phyloP scores from a whole-genome alignment of 2,888 invertebrate genomes.

The Lepidochrysops patricia region DNA sequence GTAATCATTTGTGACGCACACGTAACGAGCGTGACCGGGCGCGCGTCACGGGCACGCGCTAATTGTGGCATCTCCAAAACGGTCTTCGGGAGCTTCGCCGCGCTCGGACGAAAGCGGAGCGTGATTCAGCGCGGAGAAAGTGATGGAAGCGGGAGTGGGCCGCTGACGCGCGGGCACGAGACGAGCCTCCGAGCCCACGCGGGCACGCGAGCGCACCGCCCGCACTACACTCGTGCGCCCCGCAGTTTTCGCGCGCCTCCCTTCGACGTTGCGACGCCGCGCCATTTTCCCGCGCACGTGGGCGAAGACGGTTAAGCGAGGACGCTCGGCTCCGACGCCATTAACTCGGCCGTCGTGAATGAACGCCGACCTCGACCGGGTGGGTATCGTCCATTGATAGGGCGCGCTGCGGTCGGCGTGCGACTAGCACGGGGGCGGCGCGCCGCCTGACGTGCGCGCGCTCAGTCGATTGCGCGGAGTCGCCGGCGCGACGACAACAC shows the following conservation, averaged over 20 bases:
- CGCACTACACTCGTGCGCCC: conserved; percentile 59
- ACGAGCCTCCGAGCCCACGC: conserved; percentile 55
- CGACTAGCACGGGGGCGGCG: conserved; percentile 51
- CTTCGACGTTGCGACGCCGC: conserved; percentile 65
- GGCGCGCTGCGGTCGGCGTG: conserved; percentile 60
- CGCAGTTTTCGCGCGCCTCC: conserved; percentile 70
- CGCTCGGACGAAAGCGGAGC: conserved; percentile 48
- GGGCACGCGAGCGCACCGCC: conserved; percentile 43
- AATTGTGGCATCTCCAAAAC: conserved; percentile 69
- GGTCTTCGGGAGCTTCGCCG: conserved; percentile 45
- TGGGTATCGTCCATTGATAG: conserved; percentile 64
- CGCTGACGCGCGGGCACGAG: conserved; percentile 38
- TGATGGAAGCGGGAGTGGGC: conserved; percentile 32
- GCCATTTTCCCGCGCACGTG: conserved; percentile 74
- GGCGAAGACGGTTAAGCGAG: conserved; percentile 59
- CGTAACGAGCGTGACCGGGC: conserved; percentile 55
- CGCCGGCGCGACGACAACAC: conserved; percentile 63
- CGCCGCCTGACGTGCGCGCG: conserved; percentile 70
- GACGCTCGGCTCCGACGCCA: conserved; percentile 62
- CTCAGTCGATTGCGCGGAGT: conserved; percentile 75
- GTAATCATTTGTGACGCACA: conserved; percentile 54
- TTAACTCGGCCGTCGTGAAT: conserved; percentile 70
- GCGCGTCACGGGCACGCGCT: conserved; percentile 67
- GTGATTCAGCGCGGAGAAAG: conserved; percentile 55
- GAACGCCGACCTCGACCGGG: conserved; percentile 68